These are phyloP conservation scores for Pedetes capensis DNA, from an alignment of 2,113 vertebrate genomes.

Conservation along the genomic window DNA sequence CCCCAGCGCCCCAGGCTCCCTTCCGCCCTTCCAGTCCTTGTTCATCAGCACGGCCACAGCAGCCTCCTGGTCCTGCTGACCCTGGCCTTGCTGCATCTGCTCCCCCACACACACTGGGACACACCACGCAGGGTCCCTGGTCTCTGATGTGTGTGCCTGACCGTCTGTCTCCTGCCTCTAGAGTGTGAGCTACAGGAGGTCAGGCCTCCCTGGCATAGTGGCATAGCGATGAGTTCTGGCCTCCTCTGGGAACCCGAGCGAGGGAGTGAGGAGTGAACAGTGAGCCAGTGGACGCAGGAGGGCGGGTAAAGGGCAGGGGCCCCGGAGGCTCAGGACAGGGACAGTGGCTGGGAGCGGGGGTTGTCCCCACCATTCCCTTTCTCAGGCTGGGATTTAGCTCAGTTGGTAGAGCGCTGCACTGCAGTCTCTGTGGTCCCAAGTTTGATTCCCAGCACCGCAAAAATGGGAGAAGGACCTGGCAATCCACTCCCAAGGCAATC, in stretches of 20 bases:
- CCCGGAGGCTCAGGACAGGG: background rate
- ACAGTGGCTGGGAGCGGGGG: background rate
- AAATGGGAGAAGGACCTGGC: too few species aligned
- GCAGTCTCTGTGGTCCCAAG: too few species aligned
- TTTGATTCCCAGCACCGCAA: too few species aligned
- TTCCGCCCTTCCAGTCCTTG: background rate
- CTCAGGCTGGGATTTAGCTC: too few species aligned
- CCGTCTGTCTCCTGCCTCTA: background rate
- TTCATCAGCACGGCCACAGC: background rate
- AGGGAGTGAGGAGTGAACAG: background rate
- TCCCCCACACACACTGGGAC: rapidly evolving
- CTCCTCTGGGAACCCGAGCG: too few species aligned
- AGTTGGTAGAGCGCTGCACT: too few species aligned
- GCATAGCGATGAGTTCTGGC: too few species aligned
- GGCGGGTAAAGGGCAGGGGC: background rate
- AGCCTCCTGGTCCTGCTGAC: background rate
- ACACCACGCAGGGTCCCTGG: rapidly evolving
- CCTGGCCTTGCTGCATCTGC: background rate
- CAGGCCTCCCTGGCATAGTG: background rate
- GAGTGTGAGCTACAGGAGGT: background rate
- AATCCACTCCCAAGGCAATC: too few species aligned
- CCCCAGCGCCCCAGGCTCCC: background rate
- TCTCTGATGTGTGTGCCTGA: background rate
- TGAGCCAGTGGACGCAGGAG: too few species aligned
- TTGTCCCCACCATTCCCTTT: rapidly evolving